These are phyloP conservation scores for Poecilia wingei DNA, from an alignment of 2,797 vertebrate species.

Conservation along the genomic window DNA sequence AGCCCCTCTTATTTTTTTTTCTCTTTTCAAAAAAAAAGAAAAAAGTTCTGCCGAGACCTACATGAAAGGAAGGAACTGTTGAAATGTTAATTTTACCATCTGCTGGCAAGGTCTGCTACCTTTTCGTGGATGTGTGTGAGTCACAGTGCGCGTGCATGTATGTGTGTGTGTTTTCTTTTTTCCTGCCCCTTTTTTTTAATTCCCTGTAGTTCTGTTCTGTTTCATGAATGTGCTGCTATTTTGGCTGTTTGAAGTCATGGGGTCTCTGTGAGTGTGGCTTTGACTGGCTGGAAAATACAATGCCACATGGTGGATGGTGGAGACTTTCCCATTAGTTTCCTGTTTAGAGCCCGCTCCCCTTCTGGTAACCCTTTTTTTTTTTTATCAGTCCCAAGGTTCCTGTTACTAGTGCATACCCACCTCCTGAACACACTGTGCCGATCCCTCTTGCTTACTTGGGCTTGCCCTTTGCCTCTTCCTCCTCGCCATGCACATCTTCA, in stretches of 20 bases:
- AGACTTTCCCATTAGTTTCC: slow-evolving; percentile 73
- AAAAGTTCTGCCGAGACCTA: slow-evolving; percentile 90
- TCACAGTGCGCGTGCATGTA: background rate
- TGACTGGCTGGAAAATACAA: slow-evolving; percentile 86
- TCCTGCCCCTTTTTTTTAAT: slow-evolving; percentile 76
- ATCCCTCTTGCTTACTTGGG: slow-evolving; percentile 36
- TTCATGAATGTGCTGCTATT: slow-evolving; percentile 96
- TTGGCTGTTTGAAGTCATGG: slow-evolving; percentile 94
- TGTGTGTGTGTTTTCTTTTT: slow-evolving; percentile 61
- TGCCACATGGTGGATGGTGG: slow-evolving; percentile 78
- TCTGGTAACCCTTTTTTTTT: slow-evolving; percentile 51
- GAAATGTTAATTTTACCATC: slow-evolving; percentile 99
- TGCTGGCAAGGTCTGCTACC: slow-evolving; percentile 96
- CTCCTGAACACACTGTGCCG: slow-evolving; percentile 47
- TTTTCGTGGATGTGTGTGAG: slow-evolving; percentile 75
- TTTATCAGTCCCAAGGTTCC: slow-evolving; percentile 66
- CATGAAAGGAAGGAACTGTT: slow-evolving; percentile 98
- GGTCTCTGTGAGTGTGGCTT: slow-evolving; percentile 82
- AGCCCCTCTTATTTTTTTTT: slow-evolving; percentile 78
- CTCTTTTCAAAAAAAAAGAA: slow-evolving; percentile 75
- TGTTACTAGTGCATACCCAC: slow-evolving; percentile 62
- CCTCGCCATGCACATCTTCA: slow-evolving; percentile 45
- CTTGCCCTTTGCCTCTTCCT: slow-evolving; percentile 38
- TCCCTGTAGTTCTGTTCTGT: slow-evolving; percentile 95
- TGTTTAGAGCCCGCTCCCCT: slow-evolving; percentile 65